A percentile compares a stretch with the other conserved stretches of the same genome.
phyloP scores from a whole-genome alignment of 1,140 invertebrate species.

The Solen grandis region DNA sequence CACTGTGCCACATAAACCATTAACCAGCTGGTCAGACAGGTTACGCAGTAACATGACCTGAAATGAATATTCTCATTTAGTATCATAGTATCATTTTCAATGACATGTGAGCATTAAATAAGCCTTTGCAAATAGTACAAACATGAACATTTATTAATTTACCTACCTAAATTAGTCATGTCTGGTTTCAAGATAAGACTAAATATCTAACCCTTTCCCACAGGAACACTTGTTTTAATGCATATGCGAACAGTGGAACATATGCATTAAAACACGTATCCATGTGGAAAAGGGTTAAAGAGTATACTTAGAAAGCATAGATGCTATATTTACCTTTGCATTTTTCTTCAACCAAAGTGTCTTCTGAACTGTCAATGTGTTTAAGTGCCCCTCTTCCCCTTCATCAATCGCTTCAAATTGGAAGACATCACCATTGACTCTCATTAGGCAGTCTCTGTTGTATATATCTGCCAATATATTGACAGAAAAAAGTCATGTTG shows the following conservation, averaged over 20 bases:
- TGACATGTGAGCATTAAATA: too few relatives aligned
- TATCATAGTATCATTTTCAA: too few relatives aligned
- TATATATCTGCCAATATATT: slow-evolving; percentile 30
- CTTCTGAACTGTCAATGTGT: slow-evolving; percentile 4
- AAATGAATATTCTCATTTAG: too few relatives aligned
- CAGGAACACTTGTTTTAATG: too few relatives aligned
- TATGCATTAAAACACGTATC: too few relatives aligned
- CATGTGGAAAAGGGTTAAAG: too few relatives aligned
- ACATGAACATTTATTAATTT: too few relatives aligned
- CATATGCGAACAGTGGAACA: too few relatives aligned
- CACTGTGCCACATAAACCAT: slow-evolving; percentile 38
- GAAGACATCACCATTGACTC: slow-evolving; percentile 10
- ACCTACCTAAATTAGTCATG: too few relatives aligned
- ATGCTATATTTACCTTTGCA: slow-evolving; percentile 20
- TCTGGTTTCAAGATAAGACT: too few relatives aligned
- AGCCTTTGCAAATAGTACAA: too few relatives aligned
- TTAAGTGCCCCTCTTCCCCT: not conserved
- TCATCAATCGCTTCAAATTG: slow-evolving; percentile 36
- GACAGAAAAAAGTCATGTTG: slow-evolving; percentile 11
- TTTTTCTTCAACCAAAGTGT: slow-evolving; percentile 45
- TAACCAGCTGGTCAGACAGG: slow-evolving; percentile 36
- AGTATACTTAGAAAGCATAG: not conserved
- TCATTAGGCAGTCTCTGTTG: slow-evolving; percentile 40
- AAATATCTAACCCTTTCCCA: too few relatives aligned
- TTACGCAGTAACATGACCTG: slow-evolving; percentile 44